Base-by-base conservation (phyloP, 2,888 invertebrate genomes). In the Ceramica pisi region DNA sequence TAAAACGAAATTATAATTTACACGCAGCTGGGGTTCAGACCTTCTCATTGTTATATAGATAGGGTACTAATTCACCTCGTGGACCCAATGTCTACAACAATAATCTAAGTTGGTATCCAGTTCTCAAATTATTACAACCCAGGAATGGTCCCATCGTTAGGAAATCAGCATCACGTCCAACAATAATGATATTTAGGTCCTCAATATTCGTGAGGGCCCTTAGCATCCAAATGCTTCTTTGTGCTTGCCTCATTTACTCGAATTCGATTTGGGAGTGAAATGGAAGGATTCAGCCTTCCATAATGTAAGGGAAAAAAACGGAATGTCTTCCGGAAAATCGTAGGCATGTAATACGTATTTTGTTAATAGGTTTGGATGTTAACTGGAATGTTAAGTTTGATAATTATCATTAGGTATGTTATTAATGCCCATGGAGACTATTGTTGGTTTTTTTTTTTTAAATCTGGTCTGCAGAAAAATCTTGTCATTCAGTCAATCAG, bases 211-310 rank as follows among this genome's bases (percentile, higher is more conserved):
- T 46, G 55, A 78, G 64, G 60, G 59, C 68, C 75, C 46, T 78
- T 75, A 31, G 69, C 67, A 78, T 77, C 35, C 41, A 70, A 84
- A 80, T 75, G 69, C 23, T 67, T 76, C 59, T 71, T 75, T 80
- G 50, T 63, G 31, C 46, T 63, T 65, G 23, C 51, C 65, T 69
- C 67, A 72, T 83, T 83, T 67, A 64, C 21, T 55, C 31, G 7
- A 76, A 76, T 71, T 78, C 68, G 48, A 82, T 76, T 80, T 23
- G 21, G 51, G n/a, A 67, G 9, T 41, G 6, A 51, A 71, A 74
- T 71, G 6, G 48, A 44, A 23, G 56, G 38, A 70, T 66, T 66
- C 46, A 26, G 23, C 23, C 26, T 26, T 51, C 55, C 21, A 35
- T 59, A 51, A 73, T 61, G 57, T 35, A 66, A 41, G 16, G 35